phyloP scores from a whole-genome alignment of 2,797 vertebrate genomes.

The Chromis chromis region DNA sequence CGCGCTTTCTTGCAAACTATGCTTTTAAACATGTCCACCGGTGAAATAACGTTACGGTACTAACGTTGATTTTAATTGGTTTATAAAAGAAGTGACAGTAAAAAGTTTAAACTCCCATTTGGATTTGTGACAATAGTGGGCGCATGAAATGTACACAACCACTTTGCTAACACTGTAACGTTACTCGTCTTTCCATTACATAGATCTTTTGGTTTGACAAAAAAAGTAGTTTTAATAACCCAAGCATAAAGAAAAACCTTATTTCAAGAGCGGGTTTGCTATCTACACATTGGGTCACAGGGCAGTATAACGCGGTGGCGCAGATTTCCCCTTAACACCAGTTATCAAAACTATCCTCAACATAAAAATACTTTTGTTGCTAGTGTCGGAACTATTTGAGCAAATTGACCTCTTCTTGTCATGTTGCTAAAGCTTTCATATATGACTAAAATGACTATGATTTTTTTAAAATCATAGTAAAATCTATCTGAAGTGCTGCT shows the following conservation, averaged over 20 bases:
- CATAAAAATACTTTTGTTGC: background rate
- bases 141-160: slow-evolving; percentile 6
- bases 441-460: slow-evolving; percentile 15
- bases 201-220: background rate
- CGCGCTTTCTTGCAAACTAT: slow-evolving; percentile 30
- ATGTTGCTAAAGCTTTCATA: slow-evolving; percentile 23
- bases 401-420: slow-evolving; percentile 7
- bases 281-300: background rate
- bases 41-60: background rate
- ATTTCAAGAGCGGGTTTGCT: background rate
- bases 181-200: slow-evolving; percentile 1
- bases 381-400: background rate
- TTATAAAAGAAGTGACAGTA: slow-evolving; percentile 16
- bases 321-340: background rate
- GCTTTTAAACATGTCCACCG: slow-evolving; percentile 30
- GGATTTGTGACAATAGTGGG: background rate
- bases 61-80: slow-evolving; percentile 12
- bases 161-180: background rate
- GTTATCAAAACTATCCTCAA: slow-evolving; percentile 21
- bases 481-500: slow-evolving; percentile 35
- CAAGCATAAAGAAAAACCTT: background rate
- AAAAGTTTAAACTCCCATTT: slow-evolving; percentile 36
- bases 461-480: slow-evolving; percentile 44
- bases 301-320: background rate
- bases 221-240: background rate